Conservation (phyloP, 2,888 invertebrate species). For the Baccha elongata region DNA sequence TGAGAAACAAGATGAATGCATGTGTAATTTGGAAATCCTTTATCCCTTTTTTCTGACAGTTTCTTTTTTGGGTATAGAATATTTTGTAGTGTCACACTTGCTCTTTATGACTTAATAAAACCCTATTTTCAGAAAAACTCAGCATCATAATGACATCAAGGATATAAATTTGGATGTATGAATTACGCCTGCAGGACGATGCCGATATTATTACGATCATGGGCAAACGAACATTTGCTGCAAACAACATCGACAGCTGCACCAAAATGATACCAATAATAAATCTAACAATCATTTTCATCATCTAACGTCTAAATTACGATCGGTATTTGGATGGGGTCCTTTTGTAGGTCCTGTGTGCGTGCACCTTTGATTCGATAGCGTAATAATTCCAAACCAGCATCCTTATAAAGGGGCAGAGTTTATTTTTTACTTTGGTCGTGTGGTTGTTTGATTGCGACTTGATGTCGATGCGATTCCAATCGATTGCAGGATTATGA, state of each 20-base stretch:
- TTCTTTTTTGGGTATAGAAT: constrained; percentile 26
- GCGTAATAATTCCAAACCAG: constrained; percentile 33
- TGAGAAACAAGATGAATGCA: constrained; percentile 48
- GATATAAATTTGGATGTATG: constrained; percentile 40
- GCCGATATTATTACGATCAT: constrained; percentile 23
- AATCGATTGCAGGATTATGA: constrained; percentile 65
- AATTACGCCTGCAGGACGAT: constrained; percentile 60
- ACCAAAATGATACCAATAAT: constrained; percentile 18
- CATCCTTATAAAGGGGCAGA: constrained; percentile 49
- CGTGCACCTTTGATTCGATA: constrained; percentile 54
- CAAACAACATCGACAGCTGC: constrained; percentile 65
- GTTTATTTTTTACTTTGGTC: constrained; percentile 13
- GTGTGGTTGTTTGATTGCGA: constrained; percentile 47
- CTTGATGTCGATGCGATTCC: constrained; percentile 52
- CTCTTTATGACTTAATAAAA: constrained; percentile 70
- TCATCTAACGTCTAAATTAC: constrained; percentile 57
- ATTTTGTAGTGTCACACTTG: constrained; percentile 70
- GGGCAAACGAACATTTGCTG: constrained; percentile 50
- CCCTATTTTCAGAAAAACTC: constrained; percentile 42
- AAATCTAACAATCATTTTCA: constrained; percentile 51
- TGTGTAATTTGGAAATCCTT: constrained; percentile 64
- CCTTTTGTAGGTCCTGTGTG: constrained; percentile 6
- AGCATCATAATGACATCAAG: constrained; percentile 57
- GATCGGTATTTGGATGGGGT: constrained; percentile 46
- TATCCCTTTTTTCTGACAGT: constrained; percentile 29